Base-by-base conservation (phyloP, 2,113 vertebrate genomes). In the Gopherus evgoodei region DNA sequence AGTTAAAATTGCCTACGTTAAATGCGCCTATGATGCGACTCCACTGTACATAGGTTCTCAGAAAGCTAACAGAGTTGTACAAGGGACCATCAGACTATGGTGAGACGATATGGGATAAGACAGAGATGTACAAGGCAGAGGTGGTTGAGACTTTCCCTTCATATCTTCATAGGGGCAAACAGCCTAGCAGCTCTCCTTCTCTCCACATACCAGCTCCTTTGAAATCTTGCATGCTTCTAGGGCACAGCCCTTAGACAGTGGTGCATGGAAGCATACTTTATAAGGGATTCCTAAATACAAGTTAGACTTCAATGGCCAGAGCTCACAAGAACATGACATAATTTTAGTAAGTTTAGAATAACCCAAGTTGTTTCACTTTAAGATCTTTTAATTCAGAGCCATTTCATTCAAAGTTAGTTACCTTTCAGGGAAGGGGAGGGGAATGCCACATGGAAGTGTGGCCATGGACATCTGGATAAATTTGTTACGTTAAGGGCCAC, bases 221-320 rank as follows among this genome's bases (percentile, higher is more conserved):
- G 11, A 49, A 84, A 72, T 22, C 35, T 21, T 72, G 65, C 35
- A 72, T 72, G 65, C 19, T 72, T 69, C 17, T 38, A n/a, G 16
- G 14, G 62, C 35, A 69, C 3, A 2, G 4, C 3, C 4, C 69
- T 42, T 24, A 0, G 0, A 29, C n/a, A 82, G 49, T n/a, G 47
- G 22, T 0, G 0, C 13, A 47, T 13, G 11, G 75, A 14, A 14
- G 12, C 24, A 47, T 11, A 11, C 17, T 44, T 21, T n/a, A 27
- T 14, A 11, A 14, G 44, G 4, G 62, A 24, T 53, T 50, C n/a
- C 82, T 14, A 65, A 65, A 57, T 1, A 25, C 87, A 31, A 84
- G 72, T 0, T 2, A 17, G 44, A 14, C 0, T 8, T 6, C n/a
- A 2, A 0, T 0, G 10, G 16, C 0, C 1, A 57, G 6, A 94